Percentiles rank a stretch among this genome's conserved stretches.
Evolutionary conservation across 2,888 invertebrate species (phyloP).

Genomic region (Drosophila merina): DNA sequence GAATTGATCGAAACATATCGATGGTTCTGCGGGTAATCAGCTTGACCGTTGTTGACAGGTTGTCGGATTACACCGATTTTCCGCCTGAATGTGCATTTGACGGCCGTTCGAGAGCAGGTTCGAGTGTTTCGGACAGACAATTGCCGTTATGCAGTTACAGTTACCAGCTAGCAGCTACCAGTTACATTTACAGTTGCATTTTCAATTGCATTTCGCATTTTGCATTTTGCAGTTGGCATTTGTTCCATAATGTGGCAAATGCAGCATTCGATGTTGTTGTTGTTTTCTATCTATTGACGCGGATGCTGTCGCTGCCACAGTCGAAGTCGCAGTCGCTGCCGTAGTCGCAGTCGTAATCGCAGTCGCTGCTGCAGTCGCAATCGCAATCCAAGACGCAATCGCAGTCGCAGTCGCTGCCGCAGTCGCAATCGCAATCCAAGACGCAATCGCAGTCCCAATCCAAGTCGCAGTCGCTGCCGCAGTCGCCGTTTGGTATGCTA

Average conservation of each 20-base stretch:
- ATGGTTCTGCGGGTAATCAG: neutral
- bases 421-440: no score
- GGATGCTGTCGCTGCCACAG: no score
- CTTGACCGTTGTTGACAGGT: constrained; percentile 2
- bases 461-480: no score
- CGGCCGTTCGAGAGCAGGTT: constrained; percentile 26
- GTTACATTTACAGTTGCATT: neutral
- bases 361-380: constrained; percentile 9
- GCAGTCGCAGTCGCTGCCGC: no score
- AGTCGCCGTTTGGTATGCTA: constrained; percentile 56
- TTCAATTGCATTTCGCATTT: constrained; percentile 23
- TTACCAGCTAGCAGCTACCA: neutral
- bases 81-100: constrained; percentile 12
- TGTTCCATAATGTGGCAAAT: constrained; percentile 5
- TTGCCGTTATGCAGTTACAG: neutral
- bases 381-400: no score
- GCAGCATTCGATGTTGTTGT: neutral
- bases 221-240: constrained; percentile 15
- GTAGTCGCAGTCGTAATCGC: no score
- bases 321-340: no score
- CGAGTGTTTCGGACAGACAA: constrained; percentile 24
- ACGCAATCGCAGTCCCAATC: no score
- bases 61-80: constrained; percentile 3
- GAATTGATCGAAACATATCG: neutral
- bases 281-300: constrained; percentile 6